Evolutionary conservation across 2,113 vertebrate genomes (phyloP), one percentile per base, ranked within the genome.

Genomic region (Cebidichthys violaceus): DNA sequence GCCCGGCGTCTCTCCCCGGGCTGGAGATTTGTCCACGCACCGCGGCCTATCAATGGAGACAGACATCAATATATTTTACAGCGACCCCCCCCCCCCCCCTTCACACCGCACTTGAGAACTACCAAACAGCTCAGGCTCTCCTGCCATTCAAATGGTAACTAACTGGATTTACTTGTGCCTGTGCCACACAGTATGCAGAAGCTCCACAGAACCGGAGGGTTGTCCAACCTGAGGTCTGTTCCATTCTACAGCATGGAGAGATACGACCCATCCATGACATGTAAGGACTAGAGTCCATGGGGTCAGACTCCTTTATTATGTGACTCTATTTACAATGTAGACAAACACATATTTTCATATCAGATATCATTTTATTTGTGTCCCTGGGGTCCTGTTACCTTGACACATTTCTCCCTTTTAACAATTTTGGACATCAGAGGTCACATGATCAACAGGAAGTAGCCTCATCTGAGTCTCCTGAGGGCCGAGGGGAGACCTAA

Each of bases 51-150:
- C 90, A 94, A 95, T 94, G 39, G 94, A 85, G 94, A 85, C 80
- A 80, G 86, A 92, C 92, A 91, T 92, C 94, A 94, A 95, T 95
- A 92, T 95, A 94, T 95, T 95, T 95, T 94, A 95, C 94, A 93
- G 94, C 94, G 79, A 87, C 9, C 81, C 86, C 89, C 92, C 94
- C 94, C 93, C 47, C 37, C 6, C 81, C 86, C 89, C 92, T 94
- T 94, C 93, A 94, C 86, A 71, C 83, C 84, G 71, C 95, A 95
- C 95, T 95, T 89, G 92, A 96, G 90, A 94, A 93, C 87, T 90
- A 87, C 84, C 91, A 92, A 50, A 92, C 89, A 89, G 86, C 89
- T 76, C 93, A 83, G 91, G 80, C 86, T 90, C 84, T 82, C 68
- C 75, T 61, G 41, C 91, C 73, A 95, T 95, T 95, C 74, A 94